A percentile compares a stretch with the other conserved stretches of the same genome.
Conservation (phyloP, 2,888 invertebrate genomes). For the Aquatica leii region DNA sequence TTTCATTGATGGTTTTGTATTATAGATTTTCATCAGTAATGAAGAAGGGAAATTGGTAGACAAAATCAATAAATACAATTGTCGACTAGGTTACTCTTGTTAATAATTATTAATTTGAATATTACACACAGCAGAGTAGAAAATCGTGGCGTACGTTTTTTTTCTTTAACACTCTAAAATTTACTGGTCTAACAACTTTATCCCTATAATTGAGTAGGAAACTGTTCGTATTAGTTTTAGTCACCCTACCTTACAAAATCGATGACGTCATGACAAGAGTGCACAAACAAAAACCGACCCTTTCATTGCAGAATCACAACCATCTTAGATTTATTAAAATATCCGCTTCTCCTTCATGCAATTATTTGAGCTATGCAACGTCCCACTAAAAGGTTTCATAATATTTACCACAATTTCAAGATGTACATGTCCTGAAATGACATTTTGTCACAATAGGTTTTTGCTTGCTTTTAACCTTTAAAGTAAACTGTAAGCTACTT, state of each 20-base stretch:
- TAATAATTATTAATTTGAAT: constrained; percentile 7
- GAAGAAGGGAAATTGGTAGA: constrained; percentile 8
- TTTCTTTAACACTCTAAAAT: too few relatives aligned
- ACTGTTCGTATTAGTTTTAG: background rate
- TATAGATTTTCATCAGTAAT: constrained; percentile 14
- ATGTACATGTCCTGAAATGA: too few relatives aligned
- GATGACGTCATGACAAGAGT: constrained; percentile 1
- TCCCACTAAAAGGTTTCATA: too few relatives aligned
- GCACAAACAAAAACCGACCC: constrained; percentile 10
- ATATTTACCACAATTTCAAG: too few relatives aligned
- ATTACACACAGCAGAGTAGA: background rate
- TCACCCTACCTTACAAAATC: constrained; percentile 9
- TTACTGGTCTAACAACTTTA: too few relatives aligned
- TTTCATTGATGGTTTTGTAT: constrained; percentile 13
- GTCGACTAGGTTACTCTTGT: background rate
- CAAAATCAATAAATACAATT: constrained; percentile 10
- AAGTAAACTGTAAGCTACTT: too few relatives aligned
- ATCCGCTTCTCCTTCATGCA: background rate
- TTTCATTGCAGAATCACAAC: background rate
- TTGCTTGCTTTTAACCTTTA: too few relatives aligned
- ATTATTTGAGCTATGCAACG: too few relatives aligned
- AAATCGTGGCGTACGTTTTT: too few relatives aligned
- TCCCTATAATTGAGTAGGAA: too few relatives aligned
- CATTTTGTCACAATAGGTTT: too few relatives aligned
- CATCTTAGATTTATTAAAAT: constrained; percentile 8